Evolutionary conservation across 2,888 invertebrate genomes (phyloP).

Genomic region (Pterostichus niger): DNA sequence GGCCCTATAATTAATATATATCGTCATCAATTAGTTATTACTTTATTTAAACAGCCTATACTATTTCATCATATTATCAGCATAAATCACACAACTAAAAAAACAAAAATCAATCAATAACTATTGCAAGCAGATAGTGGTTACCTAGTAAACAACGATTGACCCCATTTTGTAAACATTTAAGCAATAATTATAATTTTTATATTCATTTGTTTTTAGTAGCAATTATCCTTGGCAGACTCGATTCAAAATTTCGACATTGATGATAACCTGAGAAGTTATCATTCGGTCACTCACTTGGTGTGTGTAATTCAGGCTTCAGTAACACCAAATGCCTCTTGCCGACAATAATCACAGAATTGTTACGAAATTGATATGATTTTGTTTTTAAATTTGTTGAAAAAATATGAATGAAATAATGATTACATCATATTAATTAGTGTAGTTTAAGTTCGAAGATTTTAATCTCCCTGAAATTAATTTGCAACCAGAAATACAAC

Average conservation of each 20-base stretch:
- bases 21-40: no score
- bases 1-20: no score
- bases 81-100: neutral
- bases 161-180: slow-evolving; percentile 8
- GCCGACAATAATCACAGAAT: neutral
- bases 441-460: no score
- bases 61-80: neutral
- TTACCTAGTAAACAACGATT: slow-evolving; percentile 4
- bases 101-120: neutral
- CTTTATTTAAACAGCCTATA: neutral
- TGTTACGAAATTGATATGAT: neutral
- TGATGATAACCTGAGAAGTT: slow-evolving; percentile 10
- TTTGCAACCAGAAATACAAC: no score
- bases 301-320: neutral
- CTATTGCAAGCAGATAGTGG: neutral
- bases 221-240: neutral
- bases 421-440: neutral
- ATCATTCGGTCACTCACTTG: neutral
- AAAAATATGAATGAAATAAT: neutral
- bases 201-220: slow-evolving; percentile 9
- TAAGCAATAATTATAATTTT: neutral
- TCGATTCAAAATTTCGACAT: neutral
- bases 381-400: neutral
- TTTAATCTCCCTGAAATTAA: no score
- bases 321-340: neutral